Percentiles rank a stretch among this genome's conserved stretches.
Evolutionary conservation across 2,888 invertebrate species (phyloP).

Genomic region (Drosophila pullipes): DNA sequence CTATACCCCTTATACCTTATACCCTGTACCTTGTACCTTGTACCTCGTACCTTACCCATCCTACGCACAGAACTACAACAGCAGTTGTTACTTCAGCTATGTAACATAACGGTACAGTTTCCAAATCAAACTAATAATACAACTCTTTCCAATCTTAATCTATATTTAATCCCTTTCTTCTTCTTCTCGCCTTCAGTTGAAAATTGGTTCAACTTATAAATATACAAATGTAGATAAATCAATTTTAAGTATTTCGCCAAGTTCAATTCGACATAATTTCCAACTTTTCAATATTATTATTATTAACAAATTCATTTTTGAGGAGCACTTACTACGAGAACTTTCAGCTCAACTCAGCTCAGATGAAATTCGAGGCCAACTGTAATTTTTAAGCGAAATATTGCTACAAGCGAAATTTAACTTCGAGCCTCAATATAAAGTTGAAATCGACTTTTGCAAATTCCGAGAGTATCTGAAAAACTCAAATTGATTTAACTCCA

Average conservation of each 20-base stretch:
- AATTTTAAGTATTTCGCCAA: background rate
- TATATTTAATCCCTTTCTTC: background rate
- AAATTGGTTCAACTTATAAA: background rate
- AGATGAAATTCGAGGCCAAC: background rate
- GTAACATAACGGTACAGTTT: constrained; percentile 1
- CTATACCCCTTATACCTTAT: background rate
- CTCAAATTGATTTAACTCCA: background rate
- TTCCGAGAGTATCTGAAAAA: background rate
- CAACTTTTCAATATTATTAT: background rate
- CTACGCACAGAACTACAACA: constrained; percentile 8
- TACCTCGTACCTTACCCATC: constrained; percentile 1
- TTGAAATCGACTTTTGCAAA: background rate
- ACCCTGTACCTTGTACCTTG: background rate
- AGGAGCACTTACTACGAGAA: background rate
- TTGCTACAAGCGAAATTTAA: background rate
- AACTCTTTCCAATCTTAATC: background rate
- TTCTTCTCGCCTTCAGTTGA: background rate
- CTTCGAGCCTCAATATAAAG: no score
- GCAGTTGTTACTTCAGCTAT: background rate
- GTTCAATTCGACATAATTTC: no score
- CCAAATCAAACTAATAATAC: background rate
- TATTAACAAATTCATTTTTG: background rate
- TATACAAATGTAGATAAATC: background rate
- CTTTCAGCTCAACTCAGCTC: background rate
- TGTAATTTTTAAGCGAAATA: no score